phyloP scores from a whole-genome alignment of 2,888 invertebrate species.

The Pseudococcus viburni region DNA sequence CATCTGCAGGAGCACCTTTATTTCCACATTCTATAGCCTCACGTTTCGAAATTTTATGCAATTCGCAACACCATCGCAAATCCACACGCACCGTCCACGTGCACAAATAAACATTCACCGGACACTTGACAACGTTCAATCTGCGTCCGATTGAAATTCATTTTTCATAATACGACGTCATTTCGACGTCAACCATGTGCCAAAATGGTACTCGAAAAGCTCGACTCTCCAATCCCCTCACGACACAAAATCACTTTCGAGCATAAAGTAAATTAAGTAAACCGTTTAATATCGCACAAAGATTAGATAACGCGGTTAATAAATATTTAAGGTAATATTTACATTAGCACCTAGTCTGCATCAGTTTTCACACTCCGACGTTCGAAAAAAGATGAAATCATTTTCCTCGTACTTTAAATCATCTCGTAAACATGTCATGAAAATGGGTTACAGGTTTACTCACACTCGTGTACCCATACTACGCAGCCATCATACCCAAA shows the following conservation, averaged over 20 bases:
- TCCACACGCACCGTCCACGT: constrained; percentile 2
- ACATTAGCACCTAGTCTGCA: neutral
- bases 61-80: neutral
- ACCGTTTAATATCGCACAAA: neutral
- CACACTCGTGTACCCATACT: neutral
- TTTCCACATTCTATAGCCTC: neutral
- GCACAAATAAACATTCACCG: constrained; percentile 48
- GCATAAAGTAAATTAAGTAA: constrained; percentile 14
- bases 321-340: constrained; percentile 38
- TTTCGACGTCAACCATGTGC: constrained; percentile 23
- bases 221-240: neutral
- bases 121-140: constrained; percentile 53
- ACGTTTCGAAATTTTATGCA: constrained; percentile 15
- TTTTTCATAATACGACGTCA: constrained; percentile 32
- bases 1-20: neutral
- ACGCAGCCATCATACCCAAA: neutral
- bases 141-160: neutral
- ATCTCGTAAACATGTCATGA: constrained; percentile 6
- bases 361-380: neutral
- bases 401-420: constrained; percentile 14
- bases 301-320: constrained; percentile 43
- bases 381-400: constrained; percentile 11
- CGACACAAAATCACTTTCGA: neutral
- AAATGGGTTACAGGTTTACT: neutral
- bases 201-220: constrained; percentile 32